phyloP scores from a whole-genome alignment of 2,888 invertebrate genomes.

The Cerastis rubricosa region DNA sequence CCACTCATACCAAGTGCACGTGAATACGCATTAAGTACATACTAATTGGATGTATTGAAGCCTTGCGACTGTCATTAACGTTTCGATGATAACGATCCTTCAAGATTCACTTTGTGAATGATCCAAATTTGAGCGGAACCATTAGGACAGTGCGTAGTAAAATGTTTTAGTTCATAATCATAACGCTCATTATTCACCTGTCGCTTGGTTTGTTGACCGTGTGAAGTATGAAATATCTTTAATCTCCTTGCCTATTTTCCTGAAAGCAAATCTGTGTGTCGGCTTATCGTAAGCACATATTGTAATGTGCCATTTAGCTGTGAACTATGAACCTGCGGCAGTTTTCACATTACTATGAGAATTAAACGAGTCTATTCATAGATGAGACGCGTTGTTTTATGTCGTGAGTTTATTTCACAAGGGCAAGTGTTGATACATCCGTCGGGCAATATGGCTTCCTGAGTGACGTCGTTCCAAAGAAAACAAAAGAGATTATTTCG shows the following conservation, averaged over 20 bases:
- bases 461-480: conserved; percentile 1
- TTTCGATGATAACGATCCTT: conserved; percentile 48
- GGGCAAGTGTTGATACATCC: conserved; percentile 18
- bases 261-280: conserved; percentile 24
- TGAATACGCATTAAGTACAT: conserved; percentile 48
- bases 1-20: conserved; percentile 34
- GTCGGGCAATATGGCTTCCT: conserved; percentile 36
- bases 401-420: conserved; percentile 38
- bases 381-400: conserved; percentile 22
- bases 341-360: conserved; percentile 39
- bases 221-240: conserved; percentile 17
- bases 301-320: conserved; percentile 34
- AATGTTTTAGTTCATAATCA: conserved; percentile 10
- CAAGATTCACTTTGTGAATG: conserved; percentile 41
- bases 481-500: conserved; percentile 1
- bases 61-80: conserved; percentile 61
- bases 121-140: conserved; percentile 34
- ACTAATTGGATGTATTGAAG: conserved; percentile 60
- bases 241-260: conserved; percentile 20
- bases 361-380: conserved; percentile 22
- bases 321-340: conserved; percentile 53
- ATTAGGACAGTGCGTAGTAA: conserved; percentile 15
- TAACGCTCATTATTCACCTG: conserved; percentile 5
- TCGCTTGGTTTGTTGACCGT: conserved; percentile 24
- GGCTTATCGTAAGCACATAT: conserved; percentile 26